phyloP scores from a whole-genome alignment of 2,113 vertebrate species.

The Pardalotus punctatus region DNA sequence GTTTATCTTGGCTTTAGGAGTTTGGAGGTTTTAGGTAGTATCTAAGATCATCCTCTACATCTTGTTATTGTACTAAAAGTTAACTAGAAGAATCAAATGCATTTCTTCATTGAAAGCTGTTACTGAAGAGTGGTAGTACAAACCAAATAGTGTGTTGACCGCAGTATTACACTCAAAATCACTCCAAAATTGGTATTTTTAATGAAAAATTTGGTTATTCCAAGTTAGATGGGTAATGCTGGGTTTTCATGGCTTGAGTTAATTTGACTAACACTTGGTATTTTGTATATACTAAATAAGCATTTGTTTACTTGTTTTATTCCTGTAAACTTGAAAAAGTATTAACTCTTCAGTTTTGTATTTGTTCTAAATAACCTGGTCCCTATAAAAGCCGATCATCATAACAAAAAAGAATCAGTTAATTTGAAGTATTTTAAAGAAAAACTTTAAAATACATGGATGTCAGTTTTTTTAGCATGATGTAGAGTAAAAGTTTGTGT shows the following conservation, averaged over 20 bases:
- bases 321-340: not conserved
- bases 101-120: not conserved
- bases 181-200: not conserved
- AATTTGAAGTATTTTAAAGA: not conserved
- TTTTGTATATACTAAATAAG: not conserved
- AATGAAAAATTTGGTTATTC: not conserved
- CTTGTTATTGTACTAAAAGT: not conserved
- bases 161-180: not conserved
- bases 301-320: not conserved
- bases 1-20: not conserved
- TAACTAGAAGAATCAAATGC: not conserved
- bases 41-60: not conserved
- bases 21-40: not conserved
- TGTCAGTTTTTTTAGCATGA: not conserved
- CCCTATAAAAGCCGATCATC: not conserved
- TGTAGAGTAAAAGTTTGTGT: not conserved
- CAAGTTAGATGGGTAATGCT: not conserved
- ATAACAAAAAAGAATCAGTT: not conserved
- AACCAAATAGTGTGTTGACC: not conserved
- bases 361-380: not conserved
- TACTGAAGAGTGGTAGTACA: not conserved
- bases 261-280: not conserved
- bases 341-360: not conserved
- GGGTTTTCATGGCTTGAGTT: not conserved
- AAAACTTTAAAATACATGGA: not conserved